A percentile compares a stretch with the other conserved stretches of the same genome.
Evolutionary conservation across 2,888 invertebrate genomes (phyloP).

Genomic region (Hypomecis punctinalis): DNA sequence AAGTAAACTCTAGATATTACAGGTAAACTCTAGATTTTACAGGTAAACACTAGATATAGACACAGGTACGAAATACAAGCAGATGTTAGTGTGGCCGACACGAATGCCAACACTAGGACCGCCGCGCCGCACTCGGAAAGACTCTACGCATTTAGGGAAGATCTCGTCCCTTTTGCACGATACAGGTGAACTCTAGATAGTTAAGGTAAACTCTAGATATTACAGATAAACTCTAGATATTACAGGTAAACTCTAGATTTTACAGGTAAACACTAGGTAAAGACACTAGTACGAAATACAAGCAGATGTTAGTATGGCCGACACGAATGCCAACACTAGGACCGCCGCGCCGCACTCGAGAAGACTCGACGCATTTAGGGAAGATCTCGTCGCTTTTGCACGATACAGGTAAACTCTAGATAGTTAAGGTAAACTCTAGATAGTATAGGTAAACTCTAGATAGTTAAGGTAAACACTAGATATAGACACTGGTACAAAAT

Average conservation of each 20-base stretch:
- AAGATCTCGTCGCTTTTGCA: slow-evolving; percentile 94
- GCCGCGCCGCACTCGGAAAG: slow-evolving; percentile 62
- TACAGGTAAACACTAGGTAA: too few relatives aligned
- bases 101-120: slow-evolving; percentile 44
- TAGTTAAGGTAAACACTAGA: too few relatives aligned
- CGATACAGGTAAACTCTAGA: slow-evolving; percentile 75
- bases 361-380: slow-evolving; percentile 91
- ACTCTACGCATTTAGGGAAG: slow-evolving; percentile 92
- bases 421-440: slow-evolving; percentile 1
- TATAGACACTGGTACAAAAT: slow-evolving; percentile 24
- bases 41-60: too few relatives aligned
- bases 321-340: slow-evolving; percentile 43
- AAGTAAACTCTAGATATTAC: too few relatives aligned
- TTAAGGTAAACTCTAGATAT: slow-evolving; percentile 1
- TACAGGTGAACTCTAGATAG: slow-evolving; percentile 66
- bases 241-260: slow-evolving; percentile 3
- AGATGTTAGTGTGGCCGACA: slow-evolving; percentile 3
- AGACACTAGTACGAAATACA: slow-evolving; percentile 27
- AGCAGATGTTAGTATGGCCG: slow-evolving; percentile 8
- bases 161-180: slow-evolving; percentile 93
- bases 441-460: too few relatives aligned
- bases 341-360: slow-evolving; percentile 36
- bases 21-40: too few relatives aligned
- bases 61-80: slow-evolving; percentile 29
- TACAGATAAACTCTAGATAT: too few relatives aligned